Evolutionary conservation across 2,888 invertebrate genomes (phyloP).

Genomic region (Drosophila greeni): DNA sequence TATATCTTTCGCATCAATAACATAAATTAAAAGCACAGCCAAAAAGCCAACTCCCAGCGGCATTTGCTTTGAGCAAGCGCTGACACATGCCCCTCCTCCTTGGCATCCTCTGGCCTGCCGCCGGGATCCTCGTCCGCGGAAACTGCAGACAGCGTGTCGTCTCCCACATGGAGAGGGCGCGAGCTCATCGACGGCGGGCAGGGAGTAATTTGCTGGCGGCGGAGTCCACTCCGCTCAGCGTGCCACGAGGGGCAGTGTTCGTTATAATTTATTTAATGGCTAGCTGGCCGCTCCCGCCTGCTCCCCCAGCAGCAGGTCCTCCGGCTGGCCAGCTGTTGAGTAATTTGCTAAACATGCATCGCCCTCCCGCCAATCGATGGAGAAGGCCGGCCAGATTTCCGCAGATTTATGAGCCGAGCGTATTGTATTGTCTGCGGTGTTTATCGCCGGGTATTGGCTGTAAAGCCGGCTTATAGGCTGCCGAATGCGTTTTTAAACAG

Average conservation of each 20-base stretch:
- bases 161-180: slow-evolving; percentile 54
- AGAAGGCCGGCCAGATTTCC: slow-evolving; percentile 25
- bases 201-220: slow-evolving; percentile 59
- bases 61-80: slow-evolving; percentile 66
- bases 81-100: slow-evolving; percentile 50
- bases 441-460: slow-evolving; percentile 58
- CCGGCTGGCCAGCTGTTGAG: slow-evolving; percentile 60
- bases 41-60: slow-evolving; percentile 54
- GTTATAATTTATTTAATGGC: slow-evolving; percentile 76
- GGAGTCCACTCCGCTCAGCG: slow-evolving; percentile 20
- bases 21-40: slow-evolving; percentile 64
- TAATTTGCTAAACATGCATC: slow-evolving; percentile 69
- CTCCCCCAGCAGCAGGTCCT: slow-evolving; percentile 1
- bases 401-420: slow-evolving; percentile 63
- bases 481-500: slow-evolving; percentile 77
- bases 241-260: slow-evolving; percentile 42
- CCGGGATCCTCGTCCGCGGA: slow-evolving; percentile 25
- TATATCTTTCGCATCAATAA: slow-evolving; percentile 65
- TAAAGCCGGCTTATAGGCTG: slow-evolving; percentile 67
- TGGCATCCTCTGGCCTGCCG: slow-evolving; percentile 1
- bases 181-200: slow-evolving; percentile 10
- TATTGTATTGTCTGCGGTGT: slow-evolving; percentile 47
- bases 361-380: slow-evolving; percentile 29
- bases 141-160: slow-evolving; percentile 75
- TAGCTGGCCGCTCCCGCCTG: slow-evolving; percentile 27